A percentile compares a stretch with the other conserved stretches of the same genome.
phyloP scores from a whole-genome alignment of 2,113 vertebrate genomes.

The Calypte anna region DNA sequence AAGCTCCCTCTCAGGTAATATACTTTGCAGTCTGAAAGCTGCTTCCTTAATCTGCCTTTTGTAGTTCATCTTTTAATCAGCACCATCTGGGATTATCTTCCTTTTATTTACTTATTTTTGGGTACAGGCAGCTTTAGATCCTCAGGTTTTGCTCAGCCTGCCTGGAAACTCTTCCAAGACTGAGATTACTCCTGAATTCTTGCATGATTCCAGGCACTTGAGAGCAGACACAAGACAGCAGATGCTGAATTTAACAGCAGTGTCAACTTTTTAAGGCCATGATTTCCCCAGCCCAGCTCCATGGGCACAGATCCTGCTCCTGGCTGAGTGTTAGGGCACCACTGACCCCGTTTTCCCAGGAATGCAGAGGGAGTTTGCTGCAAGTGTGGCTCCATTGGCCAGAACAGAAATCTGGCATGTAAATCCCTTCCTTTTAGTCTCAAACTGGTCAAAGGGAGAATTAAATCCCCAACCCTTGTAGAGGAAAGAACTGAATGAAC shows the following conservation, averaged over 20 bases:
- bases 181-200: neutral
- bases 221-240: neutral
- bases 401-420: neutral
- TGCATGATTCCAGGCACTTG: neutral
- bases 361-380: conserved; percentile 1
- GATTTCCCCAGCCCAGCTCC: neutral
- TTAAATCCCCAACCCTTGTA: neutral
- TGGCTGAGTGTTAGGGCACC: neutral
- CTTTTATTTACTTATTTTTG: conserved; percentile 8
- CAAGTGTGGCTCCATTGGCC: neutral
- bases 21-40: neutral
- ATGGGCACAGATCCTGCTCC: neutral
- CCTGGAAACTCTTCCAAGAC: neutral
- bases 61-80: neutral
- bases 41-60: conserved; percentile 7
- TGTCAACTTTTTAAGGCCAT: neutral
- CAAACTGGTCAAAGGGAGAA: neutral
- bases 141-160: neutral
- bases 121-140: neutral
- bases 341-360: conserved; percentile 32
- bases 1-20: conserved; percentile 26
- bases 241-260: neutral
- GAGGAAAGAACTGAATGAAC: neutral
- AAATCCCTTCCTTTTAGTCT: conserved; percentile 14
- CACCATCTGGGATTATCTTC: conserved; percentile 19